Percentiles rank a stretch among this genome's conserved stretches.
These are phyloP conservation scores for Thoracochromis brauschi DNA, from an alignment of 2,113 vertebrate genomes.

Conservation along the genomic window DNA sequence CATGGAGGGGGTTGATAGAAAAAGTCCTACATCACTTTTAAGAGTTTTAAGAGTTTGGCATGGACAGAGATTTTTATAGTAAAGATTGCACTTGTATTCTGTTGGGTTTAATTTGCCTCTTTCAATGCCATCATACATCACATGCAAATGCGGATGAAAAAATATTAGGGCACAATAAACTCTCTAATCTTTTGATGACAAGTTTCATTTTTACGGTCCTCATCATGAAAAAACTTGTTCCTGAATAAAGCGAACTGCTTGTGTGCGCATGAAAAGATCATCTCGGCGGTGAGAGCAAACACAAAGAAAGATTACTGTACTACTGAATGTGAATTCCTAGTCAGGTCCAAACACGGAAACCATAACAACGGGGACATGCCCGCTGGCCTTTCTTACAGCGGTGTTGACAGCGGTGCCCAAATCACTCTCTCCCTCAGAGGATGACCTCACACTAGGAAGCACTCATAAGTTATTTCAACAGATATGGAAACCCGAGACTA, in stretches of 20 bases:
- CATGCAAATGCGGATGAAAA: background rate
- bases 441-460: constrained; percentile 14
- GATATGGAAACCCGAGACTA: constrained; percentile 2
- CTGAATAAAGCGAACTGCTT: background rate
- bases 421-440: constrained; percentile 9
- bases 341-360: constrained; percentile 58
- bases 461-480: constrained; percentile 35
- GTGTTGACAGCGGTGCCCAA: constrained; percentile 24
- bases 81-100: background rate
- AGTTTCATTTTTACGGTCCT: constrained; percentile 7
- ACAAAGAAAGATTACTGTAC: constrained; percentile 38
- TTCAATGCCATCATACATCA: background rate
- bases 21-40: background rate
- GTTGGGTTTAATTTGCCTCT: background rate
- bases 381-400: background rate
- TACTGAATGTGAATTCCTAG: constrained; percentile 32
- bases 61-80: background rate
- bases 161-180: background rate
- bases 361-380: constrained; percentile 34
- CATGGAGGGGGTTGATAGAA: background rate
- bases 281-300: constrained; percentile 16
- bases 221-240: constrained; percentile 8
- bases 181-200: constrained; percentile 36
- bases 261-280: background rate
- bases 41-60: background rate